Evolutionary conservation across 2,888 invertebrate genomes (phyloP).

Genomic region (Pyrrhosoma nymphula): DNA sequence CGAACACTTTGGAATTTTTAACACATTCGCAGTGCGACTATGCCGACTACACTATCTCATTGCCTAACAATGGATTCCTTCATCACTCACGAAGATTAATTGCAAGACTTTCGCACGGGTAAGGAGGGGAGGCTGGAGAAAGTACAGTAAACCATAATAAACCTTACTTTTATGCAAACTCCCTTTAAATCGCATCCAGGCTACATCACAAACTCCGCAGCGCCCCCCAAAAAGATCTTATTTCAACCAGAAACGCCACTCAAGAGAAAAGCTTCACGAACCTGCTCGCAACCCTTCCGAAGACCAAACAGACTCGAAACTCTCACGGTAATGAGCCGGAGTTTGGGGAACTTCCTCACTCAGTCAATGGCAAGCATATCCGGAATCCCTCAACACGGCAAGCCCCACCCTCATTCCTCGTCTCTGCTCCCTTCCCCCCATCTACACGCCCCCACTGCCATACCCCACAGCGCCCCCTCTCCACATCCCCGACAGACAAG

Average conservation of each 20-base stretch:
- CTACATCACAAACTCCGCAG: background rate
- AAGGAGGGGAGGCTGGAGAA: background rate
- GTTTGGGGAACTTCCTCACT: conserved; percentile 46
- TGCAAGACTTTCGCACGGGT: background rate
- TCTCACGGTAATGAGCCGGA: conserved; percentile 47
- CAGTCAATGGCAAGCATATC: conserved; percentile 50
- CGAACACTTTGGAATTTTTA: no score
- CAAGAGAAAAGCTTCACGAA: conserved; percentile 43
- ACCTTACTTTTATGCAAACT: background rate
- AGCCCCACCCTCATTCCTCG: background rate
- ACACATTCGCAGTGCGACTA: no score
- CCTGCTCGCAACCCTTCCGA: conserved; percentile 30
- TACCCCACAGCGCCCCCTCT: background rate
- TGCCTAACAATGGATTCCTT: background rate
- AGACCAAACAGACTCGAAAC: conserved; percentile 48
- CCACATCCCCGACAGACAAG: background rate
- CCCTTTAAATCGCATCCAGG: background rate
- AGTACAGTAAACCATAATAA: background rate
- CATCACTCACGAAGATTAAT: background rate
- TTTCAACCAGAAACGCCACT: conserved; percentile 29
- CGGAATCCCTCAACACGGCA: conserved; percentile 35
- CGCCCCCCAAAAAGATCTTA: conserved; percentile 2
- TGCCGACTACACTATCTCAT: background rate
- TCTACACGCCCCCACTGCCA: background rate
- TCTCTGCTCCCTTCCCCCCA: background rate